These are phyloP conservation scores for Liparis tanakae DNA, from an alignment of 2,797 vertebrate species.

Conservation along the genomic window DNA sequence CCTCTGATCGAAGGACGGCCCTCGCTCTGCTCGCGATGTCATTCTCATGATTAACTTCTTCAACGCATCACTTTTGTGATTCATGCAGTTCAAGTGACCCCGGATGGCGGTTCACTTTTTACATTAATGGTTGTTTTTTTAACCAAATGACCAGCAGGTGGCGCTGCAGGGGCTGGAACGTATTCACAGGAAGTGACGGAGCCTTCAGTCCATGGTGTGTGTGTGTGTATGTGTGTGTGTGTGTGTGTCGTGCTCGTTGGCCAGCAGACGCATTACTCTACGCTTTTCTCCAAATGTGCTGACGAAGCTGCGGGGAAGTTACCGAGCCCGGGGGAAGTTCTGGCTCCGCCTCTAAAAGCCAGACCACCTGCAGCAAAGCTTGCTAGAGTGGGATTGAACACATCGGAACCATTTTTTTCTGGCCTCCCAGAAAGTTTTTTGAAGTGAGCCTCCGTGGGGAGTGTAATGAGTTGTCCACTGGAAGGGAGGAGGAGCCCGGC, in stretches of 20 bases:
- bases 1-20: too few relatives aligned
- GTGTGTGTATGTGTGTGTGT: neutral
- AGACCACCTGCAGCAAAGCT: neutral
- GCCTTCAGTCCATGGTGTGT: too few relatives aligned
- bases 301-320: slow-evolving; percentile 31
- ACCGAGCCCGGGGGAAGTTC: neutral
- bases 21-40: too few relatives aligned
- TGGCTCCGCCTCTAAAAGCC: neutral
- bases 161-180: too few relatives aligned
- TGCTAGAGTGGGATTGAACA: too few relatives aligned
- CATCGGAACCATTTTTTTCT: slow-evolving; percentile 43
- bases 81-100: too few relatives aligned
- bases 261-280: slow-evolving; percentile 43
- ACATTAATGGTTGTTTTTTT: too few relatives aligned
- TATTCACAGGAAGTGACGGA: slow-evolving; percentile 7
- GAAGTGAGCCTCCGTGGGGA: slow-evolving; percentile 38
- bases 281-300: slow-evolving; percentile 37
- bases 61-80: too few relatives aligned
- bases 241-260: slow-evolving; percentile 1
- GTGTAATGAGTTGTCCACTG: slow-evolving; percentile 39
- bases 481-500: slow-evolving; percentile 26
- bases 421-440: slow-evolving; percentile 39
- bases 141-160: too few relatives aligned
- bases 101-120: too few relatives aligned
- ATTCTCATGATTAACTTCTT: too few relatives aligned